Conservation (phyloP, 2,888 invertebrate genomes). For the Abscondita cerata region DNA sequence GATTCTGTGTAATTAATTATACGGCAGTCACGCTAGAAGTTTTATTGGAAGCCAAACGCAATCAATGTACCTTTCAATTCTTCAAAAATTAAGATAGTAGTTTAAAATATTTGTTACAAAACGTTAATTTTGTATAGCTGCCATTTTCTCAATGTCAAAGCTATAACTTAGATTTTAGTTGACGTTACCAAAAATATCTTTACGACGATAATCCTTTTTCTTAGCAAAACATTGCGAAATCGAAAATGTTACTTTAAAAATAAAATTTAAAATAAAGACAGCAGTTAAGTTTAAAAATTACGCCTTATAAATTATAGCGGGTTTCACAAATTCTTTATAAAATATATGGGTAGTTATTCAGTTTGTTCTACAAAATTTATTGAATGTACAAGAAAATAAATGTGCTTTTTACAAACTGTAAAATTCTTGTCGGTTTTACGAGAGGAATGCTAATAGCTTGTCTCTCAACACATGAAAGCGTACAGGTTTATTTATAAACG, state of each 20-base stretch:
- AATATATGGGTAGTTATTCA: constrained; percentile 29
- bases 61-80: constrained; percentile 4
- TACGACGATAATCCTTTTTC: too few species aligned
- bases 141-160: too few species aligned
- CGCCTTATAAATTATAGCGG: constrained; percentile 11
- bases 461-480: constrained; percentile 38
- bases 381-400: constrained; percentile 39
- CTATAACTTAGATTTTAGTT: too few species aligned
- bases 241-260: too few species aligned
- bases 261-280: background rate
- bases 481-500: constrained; percentile 43
- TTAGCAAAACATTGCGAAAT: too few species aligned
- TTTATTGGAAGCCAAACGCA: constrained; percentile 11
- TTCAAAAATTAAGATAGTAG: background rate
- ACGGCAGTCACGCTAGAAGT: constrained; percentile 11
- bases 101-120: background rate
- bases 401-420: constrained; percentile 43
- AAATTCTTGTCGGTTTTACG: constrained; percentile 41
- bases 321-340: constrained; percentile 15
- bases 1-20: constrained; percentile 12
- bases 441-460: constrained; percentile 45
- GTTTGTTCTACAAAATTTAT: constrained; percentile 30
- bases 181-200: too few species aligned
- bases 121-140: too few species aligned
- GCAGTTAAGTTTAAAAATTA: background rate